Percentiles rank a stretch among this genome's conserved stretches.
Evolutionary conservation across 2,888 invertebrate species (phyloP).

Genomic region (Stegana nigrithorax): DNA sequence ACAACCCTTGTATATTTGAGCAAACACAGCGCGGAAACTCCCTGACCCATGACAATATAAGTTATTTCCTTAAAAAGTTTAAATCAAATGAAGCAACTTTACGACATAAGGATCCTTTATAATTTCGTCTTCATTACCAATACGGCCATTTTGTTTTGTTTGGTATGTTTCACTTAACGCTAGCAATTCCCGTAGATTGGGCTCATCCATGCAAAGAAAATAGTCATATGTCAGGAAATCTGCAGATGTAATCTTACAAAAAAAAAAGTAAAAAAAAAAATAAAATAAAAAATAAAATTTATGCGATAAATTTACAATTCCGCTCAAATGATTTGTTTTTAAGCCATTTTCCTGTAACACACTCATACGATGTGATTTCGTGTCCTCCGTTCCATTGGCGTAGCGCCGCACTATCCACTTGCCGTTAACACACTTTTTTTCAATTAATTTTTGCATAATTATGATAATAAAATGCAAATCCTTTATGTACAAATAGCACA

Average conservation of each 20-base stretch:
- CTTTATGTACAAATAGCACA: no score
- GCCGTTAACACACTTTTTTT: constrained; percentile 71
- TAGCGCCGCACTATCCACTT: constrained; percentile 89
- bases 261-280: constrained; percentile 31
- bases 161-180: constrained; percentile 70
- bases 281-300: constrained; percentile 32
- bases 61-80: no score
- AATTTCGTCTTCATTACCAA: constrained; percentile 77
- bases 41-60: no score
- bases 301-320: constrained; percentile 67
- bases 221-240: constrained; percentile 86
- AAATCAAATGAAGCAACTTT: no score
- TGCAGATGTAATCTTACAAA: constrained; percentile 73
- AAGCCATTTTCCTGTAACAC: constrained; percentile 74
- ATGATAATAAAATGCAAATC: no score
- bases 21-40: constrained; percentile 52
- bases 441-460: constrained; percentile 73
- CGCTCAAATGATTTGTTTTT: constrained; percentile 74
- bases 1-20: constrained; percentile 55
- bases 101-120: constrained; percentile 94
- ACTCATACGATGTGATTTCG: constrained; percentile 71
- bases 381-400: constrained; percentile 87
- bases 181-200: constrained; percentile 79
- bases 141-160: constrained; percentile 74
- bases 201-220: constrained; percentile 94